These are phyloP conservation scores for Rhyacophila brunnea DNA, from an alignment of 1,140 invertebrate genomes.

Conservation along the genomic window DNA sequence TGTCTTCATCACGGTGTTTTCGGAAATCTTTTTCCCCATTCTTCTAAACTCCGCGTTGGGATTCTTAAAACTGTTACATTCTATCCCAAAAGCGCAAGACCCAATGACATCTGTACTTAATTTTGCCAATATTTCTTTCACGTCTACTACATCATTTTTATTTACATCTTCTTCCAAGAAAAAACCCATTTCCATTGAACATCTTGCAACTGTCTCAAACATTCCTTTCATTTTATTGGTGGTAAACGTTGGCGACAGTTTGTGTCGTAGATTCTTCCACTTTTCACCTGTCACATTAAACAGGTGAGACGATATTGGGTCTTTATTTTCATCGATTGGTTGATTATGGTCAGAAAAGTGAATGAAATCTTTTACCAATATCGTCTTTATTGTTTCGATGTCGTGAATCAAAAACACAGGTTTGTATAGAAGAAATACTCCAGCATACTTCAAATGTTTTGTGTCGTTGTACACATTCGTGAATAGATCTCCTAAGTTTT, in stretches of 20 bases:
- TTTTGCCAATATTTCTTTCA: slow-evolving; percentile 47
- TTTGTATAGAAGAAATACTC: slow-evolving; percentile 43
- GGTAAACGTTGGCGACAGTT: slow-evolving; percentile 58
- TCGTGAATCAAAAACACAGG: slow-evolving; percentile 55
- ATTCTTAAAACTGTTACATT: slow-evolving; percentile 53
- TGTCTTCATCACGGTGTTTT: slow-evolving; percentile 3
- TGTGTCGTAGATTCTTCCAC: slow-evolving; percentile 57
- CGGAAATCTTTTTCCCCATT: slow-evolving; percentile 45
- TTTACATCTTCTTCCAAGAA: slow-evolving; percentile 36
- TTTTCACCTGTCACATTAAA: slow-evolving; percentile 49
- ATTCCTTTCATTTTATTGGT: slow-evolving; percentile 60
- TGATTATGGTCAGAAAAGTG: slow-evolving; percentile 53
- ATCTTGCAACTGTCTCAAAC: slow-evolving; percentile 43
- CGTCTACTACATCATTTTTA: slow-evolving; percentile 38
- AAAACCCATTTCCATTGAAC: slow-evolving; percentile 40
- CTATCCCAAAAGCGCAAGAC: slow-evolving; percentile 57
- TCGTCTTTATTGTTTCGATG: slow-evolving; percentile 58
- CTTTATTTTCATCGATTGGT: slow-evolving; percentile 47
- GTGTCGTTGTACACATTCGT: slow-evolving; percentile 9
- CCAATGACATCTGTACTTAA: slow-evolving; percentile 60
- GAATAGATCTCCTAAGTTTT: slow-evolving; percentile 22
- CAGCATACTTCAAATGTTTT: slow-evolving; percentile 12
- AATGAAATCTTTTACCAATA: slow-evolving; percentile 60
- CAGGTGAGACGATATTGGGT: slow-evolving; percentile 50
- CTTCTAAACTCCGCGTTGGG: slow-evolving; percentile 51